phyloP scores from a whole-genome alignment of 2,888 invertebrate genomes.

The Nematopogon swammerdamellus region DNA sequence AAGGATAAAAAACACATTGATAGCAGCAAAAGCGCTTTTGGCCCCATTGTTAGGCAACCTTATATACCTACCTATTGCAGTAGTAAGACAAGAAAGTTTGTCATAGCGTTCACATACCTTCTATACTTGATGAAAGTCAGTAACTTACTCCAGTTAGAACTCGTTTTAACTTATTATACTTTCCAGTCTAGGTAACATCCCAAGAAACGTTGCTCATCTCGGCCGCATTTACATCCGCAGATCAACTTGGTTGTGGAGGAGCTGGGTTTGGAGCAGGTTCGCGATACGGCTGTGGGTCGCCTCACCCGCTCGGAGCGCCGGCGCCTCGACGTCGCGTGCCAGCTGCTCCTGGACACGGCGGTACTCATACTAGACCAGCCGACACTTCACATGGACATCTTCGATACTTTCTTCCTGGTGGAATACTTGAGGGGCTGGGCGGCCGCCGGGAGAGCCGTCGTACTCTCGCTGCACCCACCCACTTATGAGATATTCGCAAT shows the following conservation, averaged over 20 bases:
- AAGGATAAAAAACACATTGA: no score
- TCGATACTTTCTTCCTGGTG: slow-evolving; percentile 92
- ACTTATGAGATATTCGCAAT: slow-evolving; percentile 95
- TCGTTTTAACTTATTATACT: no score
- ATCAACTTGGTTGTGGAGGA: slow-evolving; percentile 89
- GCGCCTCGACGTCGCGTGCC: slow-evolving; percentile 85
- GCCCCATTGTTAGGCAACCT: no score
- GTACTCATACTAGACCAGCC: slow-evolving; percentile 87
- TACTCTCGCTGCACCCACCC: slow-evolving; percentile 90
- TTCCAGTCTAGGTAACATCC: no score
- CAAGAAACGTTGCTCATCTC: no score
- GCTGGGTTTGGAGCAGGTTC: slow-evolving; percentile 84
- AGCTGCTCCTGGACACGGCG: slow-evolving; percentile 81
- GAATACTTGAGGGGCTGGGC: slow-evolving; percentile 94
- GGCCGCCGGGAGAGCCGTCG: slow-evolving; percentile 73
- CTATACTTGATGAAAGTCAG: no score
- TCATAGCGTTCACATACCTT: no score
- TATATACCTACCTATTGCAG: no score
- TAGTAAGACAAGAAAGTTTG: no score
- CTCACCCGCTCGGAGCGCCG: slow-evolving; percentile 86
- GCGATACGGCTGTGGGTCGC: slow-evolving; percentile 80
- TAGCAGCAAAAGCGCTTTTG: no score
- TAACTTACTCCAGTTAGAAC: no score
- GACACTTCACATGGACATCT: slow-evolving; percentile 87
- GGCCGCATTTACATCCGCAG: no score